Evolutionary conservation across 2,888 invertebrate species (phyloP), one percentile per base, ranked within the genome.

Genomic region (Cosmopolites sordidus): DNA sequence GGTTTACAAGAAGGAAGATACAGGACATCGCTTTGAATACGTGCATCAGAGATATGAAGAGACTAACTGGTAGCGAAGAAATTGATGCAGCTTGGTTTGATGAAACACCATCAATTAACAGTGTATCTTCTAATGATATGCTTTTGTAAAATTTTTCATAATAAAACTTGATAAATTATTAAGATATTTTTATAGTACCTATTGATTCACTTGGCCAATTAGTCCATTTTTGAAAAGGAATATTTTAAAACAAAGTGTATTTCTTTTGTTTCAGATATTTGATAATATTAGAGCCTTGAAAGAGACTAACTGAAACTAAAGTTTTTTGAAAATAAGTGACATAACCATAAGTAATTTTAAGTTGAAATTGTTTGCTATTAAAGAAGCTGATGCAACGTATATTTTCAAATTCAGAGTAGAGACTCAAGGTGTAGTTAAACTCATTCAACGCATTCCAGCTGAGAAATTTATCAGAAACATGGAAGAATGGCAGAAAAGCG

Each of bases 371-470:
- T 74, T 79, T 0, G 74, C 74, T 0, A 66, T 80, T 0, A 71
- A 80, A 41, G 77, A 78, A 5, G 65, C 51, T 0, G 81, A 83
- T 40, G 75, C 79, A 0, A 72, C 62, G 11, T 71, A 69, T 1
- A 66, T 72, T 40, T 82, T 84, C 52, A 75, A 81, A 37, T 72
- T 76, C 47, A 73, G 75, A 11, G 78, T 84, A 0, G 73, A 62
- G 1, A 56, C 55, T 0, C 62, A 60, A 43, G 66, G 63, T 0
- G 48, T 62, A 5, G 82, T 84, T 62, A 76, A 75, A 16, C 73
- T 83, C 42, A 82, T 81, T 0, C 81, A 81, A 55, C 74, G 81
- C 57, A 82, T 84, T 48, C 81, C 83, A 0, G 82, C 82, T 0
- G 83, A 84, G 66, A 79, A 79, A 59, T 75, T 77, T 54, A 57